Evolutionary conservation across 1,140 invertebrate genomes (phyloP).

Genomic region (Sitophilus oryzae): DNA sequence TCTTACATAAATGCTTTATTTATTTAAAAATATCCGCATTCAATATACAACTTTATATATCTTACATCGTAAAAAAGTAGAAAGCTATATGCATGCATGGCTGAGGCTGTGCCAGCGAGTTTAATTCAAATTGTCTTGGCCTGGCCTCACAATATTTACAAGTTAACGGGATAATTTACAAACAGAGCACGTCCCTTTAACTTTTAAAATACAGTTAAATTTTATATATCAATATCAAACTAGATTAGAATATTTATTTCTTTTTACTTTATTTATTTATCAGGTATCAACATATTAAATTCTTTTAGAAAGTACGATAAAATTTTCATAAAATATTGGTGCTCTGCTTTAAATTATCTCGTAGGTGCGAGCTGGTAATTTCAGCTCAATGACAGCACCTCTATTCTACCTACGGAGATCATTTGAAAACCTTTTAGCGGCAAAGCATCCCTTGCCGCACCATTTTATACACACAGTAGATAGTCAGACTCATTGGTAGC

Average conservation of each 20-base stretch:
- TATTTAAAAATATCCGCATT: slow-evolving; percentile 42
- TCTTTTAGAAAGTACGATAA: not conserved
- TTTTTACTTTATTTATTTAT: not conserved
- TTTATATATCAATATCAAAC: slow-evolving; percentile 5
- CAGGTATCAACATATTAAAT: not conserved
- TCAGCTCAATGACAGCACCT: slow-evolving; percentile 38
- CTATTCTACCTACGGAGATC: slow-evolving; percentile 44
- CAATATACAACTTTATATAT: slow-evolving; percentile 31
- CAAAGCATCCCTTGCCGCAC: slow-evolving; percentile 22
- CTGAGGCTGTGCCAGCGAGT: slow-evolving; percentile 7
- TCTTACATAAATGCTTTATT: slow-evolving; percentile 41
- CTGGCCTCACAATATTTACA: slow-evolving; percentile 14
- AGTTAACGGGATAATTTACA: slow-evolving; percentile 17
- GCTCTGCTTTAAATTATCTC: slow-evolving; percentile 22
- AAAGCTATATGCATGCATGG: slow-evolving; percentile 31
- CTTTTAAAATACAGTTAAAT: not conserved
- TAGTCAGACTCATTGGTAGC: slow-evolving; percentile 40
- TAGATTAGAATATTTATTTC: not conserved
- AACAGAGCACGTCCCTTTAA: not conserved
- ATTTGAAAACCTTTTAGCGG: slow-evolving; percentile 42
- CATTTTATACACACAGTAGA: slow-evolving; percentile 33
- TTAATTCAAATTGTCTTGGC: slow-evolving; percentile 9
- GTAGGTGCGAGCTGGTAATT: slow-evolving; percentile 39
- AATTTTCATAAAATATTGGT: not conserved
- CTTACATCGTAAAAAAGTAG: slow-evolving; percentile 29